phyloP scores from a whole-genome alignment of 2,113 vertebrate species.

The Leptodactylus fuscus region DNA sequence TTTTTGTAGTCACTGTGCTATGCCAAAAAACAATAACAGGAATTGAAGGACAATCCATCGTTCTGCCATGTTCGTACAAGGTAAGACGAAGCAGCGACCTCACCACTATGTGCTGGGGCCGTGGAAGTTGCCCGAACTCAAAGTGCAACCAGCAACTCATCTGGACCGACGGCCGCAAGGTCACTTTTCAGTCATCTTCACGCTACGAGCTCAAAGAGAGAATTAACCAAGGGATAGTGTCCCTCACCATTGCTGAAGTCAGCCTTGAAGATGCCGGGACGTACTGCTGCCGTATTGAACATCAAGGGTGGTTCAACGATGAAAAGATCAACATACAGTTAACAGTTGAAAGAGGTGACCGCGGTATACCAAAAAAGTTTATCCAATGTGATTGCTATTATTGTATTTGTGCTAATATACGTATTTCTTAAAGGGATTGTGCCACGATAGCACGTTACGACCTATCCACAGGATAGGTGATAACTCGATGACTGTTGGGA shows the following conservation, averaged over 20 bases:
- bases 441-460: too few relatives aligned
- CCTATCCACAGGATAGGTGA: too few relatives aligned
- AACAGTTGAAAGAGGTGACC: constrained; percentile 58
- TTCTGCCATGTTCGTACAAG: constrained; percentile 74
- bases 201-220: constrained; percentile 72
- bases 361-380: not conserved
- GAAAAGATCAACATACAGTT: constrained; percentile 57
- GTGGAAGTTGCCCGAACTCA: constrained; percentile 60
- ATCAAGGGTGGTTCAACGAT: constrained; percentile 79
- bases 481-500: too few relatives aligned
- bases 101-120: constrained; percentile 77
- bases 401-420: too few relatives aligned
- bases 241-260: constrained; percentile 74
- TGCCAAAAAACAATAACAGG: constrained; percentile 61
- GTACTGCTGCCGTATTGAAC: constrained; percentile 83
- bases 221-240: constrained; percentile 67
- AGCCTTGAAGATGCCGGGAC: constrained; percentile 69
- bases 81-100: fast-evolving
- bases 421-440: too few relatives aligned
- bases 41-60: constrained; percentile 69
- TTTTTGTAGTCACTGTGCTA: constrained; percentile 19
- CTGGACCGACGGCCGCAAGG: constrained; percentile 62
- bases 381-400: not conserved
- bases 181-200: not conserved
- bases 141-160: constrained; percentile 71